Base-by-base conservation (phyloP, 2,888 invertebrate genomes). In the Galerucella nymphaeae region DNA sequence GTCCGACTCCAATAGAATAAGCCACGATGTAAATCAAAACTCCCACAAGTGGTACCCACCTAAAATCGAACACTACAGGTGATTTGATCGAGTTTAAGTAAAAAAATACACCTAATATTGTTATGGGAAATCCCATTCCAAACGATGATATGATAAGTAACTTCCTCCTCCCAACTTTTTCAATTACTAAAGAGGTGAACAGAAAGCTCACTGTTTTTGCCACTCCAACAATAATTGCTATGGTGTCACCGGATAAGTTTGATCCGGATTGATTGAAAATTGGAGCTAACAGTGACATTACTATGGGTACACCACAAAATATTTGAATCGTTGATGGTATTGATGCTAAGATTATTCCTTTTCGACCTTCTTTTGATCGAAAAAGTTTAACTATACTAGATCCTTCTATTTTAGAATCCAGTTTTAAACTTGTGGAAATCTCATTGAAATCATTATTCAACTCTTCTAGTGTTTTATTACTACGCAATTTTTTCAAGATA, bases 211-310 rank as follows among this genome's bases (percentile, higher is more conserved):
- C n/a, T 38, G 53, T 13, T 63, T 70, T 63, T 4, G 65, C 14
- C 2, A 66, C n/a, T 13, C 66, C 72, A 1, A 74, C 58, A 23
- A 62, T 45, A 9, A 74, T 57, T 48, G 74, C 64, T 16, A 72
- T 57, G 2, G 55, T 55, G 18, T 72, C 69, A 6, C 74, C 74
- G 6, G 72, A 69, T 48, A 74, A 20, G 13, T 6, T 41, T 2
- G 67, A 65, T 10, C 58, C 41, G 13, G 72, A 66, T 38, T 63
- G 59, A 16, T 71, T 53, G 41, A 71, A 74, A 18, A 74, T 63
- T 14, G 74, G 64, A 4, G 68, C 74, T 18, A 65, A 16, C 5
- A 74, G 62, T n/a, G 72, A 9, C 71, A 74, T 66, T 2, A 74
- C n/a, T 13, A 53, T 62, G 2, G 66, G 18, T 2, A 64, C 48